Conservation (phyloP, 2,797 vertebrate genomes). For the Coracias cyanogaster region DNA sequence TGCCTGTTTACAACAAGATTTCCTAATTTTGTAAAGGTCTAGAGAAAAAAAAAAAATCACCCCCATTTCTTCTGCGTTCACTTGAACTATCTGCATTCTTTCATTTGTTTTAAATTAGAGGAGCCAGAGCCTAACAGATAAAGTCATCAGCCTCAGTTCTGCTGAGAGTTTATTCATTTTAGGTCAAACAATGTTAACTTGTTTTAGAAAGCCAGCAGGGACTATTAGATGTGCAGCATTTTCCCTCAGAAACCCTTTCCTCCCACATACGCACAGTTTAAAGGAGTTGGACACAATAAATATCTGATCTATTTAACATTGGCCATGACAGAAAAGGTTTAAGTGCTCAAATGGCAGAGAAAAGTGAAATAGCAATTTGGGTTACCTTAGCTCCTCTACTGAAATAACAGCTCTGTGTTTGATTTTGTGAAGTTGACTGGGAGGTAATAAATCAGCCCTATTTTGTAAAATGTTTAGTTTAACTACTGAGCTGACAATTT, state of each 20-base stretch:
- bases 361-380: constrained; percentile 6
- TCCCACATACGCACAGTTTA: constrained; percentile 8
- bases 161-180: constrained; percentile 47
- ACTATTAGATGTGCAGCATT: constrained; percentile 42
- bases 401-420: neutral
- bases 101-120: constrained; percentile 69
- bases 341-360: neutral
- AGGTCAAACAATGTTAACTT: constrained; percentile 66
- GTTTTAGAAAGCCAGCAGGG: constrained; percentile 52
- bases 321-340: neutral
- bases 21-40: constrained; percentile 48
- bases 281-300: constrained; percentile 46
- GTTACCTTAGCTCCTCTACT: neutral
- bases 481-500: constrained; percentile 2
- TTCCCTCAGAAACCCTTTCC: constrained; percentile 48
- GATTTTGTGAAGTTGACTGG: neutral
- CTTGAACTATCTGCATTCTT: constrained; percentile 38
- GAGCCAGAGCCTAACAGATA: constrained; percentile 55
- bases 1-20: constrained; percentile 29
- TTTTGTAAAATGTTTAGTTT: constrained; percentile 40
- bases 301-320: constrained; percentile 30
- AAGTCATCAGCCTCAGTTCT: constrained; percentile 54
- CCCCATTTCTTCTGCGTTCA: constrained; percentile 12
- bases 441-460: constrained; percentile 23
- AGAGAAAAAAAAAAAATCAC: neutral